A percentile compares a stretch with the other conserved stretches of the same genome.
These are phyloP conservation scores for Gallinago media DNA, from an alignment of 2,113 vertebrate genomes.

Conservation along the genomic window DNA sequence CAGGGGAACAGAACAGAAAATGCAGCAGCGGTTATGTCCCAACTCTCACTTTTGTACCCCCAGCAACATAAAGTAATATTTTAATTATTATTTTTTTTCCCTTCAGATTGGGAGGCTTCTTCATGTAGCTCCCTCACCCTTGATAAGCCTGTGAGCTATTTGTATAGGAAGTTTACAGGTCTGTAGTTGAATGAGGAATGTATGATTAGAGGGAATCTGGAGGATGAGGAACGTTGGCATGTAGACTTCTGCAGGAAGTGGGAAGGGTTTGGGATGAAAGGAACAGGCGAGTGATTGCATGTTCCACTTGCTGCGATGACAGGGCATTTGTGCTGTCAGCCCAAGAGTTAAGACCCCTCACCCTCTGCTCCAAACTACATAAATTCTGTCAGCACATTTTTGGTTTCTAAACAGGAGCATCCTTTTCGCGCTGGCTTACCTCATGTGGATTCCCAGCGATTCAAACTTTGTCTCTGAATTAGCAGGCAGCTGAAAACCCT, in stretches of 20 bases:
- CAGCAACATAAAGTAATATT: background rate
- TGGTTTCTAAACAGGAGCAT: background rate
- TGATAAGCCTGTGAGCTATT: background rate
- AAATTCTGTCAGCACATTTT: background rate
- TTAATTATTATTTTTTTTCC: background rate
- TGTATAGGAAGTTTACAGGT: background rate
- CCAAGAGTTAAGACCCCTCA: background rate
- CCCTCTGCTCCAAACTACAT: background rate
- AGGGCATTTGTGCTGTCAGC: background rate
- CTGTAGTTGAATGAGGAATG: background rate
- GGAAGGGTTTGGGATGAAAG: background rate
- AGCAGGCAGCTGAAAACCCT: constrained; percentile 10
- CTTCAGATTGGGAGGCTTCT: background rate
- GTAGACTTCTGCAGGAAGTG: background rate
- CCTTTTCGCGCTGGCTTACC: background rate
- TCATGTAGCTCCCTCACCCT: background rate
- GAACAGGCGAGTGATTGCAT: background rate
- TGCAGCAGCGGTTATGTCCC: background rate
- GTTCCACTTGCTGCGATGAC: background rate
- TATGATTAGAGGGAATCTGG: background rate
- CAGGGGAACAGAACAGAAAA: background rate
- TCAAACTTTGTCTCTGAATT: constrained; percentile 25
- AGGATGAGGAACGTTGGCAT: background rate
- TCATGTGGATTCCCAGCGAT: background rate
- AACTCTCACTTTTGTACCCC: background rate